Evolutionary conservation across 2,888 invertebrate species (phyloP).

Genomic region (Xanthorhoe spadicearia): DNA sequence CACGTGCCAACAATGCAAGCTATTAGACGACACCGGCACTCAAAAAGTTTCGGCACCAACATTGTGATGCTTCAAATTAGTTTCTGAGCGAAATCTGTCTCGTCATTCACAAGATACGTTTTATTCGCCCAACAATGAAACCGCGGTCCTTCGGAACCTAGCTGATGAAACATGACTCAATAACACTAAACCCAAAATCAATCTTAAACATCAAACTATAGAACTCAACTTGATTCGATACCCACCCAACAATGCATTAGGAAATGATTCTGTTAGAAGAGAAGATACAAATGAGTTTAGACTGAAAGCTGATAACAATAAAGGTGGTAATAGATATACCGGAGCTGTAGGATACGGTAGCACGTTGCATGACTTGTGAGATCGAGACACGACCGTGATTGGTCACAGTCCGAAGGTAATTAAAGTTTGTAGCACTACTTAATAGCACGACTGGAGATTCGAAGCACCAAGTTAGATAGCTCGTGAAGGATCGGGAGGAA

Average conservation of each 20-base stretch:
- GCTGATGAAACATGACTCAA: conserved; percentile 60
- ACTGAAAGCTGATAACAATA: conserved; percentile 50
- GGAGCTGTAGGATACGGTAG: conserved; percentile 76
- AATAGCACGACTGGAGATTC: conserved; percentile 81
- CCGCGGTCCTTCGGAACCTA: conserved; percentile 76
- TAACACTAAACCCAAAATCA: conserved; percentile 56
- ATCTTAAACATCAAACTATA: conserved; percentile 52
- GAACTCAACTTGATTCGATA: conserved; percentile 70
- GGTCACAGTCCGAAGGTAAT: conserved; percentile 84
- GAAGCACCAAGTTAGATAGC: conserved; percentile 81
- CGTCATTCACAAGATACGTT: conserved; percentile 80
- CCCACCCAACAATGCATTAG: conserved; percentile 58
- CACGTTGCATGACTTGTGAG: conserved; percentile 83
- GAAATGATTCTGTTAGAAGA: conserved; percentile 61
- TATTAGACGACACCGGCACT: conserved; percentile 67
- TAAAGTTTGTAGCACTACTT: conserved; percentile 83
- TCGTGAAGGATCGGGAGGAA: conserved; percentile 80
- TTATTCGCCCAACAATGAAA: conserved; percentile 79
- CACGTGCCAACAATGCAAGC: conserved; percentile 72
- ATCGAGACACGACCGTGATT: conserved; percentile 83
- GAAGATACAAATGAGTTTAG: conserved; percentile 55
- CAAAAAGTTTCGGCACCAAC: conserved; percentile 76
- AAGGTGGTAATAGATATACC: conserved; percentile 55
- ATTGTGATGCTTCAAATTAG: conserved; percentile 84
- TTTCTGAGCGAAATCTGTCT: conserved; percentile 77